Evolutionary conservation across 2,888 invertebrate species (phyloP).

Genomic region (Thecocarcelia acutangulata): DNA sequence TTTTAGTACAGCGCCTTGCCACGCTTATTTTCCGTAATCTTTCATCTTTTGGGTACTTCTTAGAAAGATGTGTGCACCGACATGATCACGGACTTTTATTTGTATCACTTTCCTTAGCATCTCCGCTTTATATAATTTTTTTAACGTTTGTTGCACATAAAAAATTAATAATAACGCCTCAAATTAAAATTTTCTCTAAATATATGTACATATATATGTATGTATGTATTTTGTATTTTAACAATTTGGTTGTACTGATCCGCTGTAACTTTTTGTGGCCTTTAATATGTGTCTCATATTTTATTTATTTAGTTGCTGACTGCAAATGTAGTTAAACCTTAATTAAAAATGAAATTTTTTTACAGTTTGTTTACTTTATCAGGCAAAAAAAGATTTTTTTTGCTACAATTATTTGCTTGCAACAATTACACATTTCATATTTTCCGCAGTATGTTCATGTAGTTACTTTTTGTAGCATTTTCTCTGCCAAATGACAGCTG

Average conservation of each 20-base stretch:
- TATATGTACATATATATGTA: too few relatives aligned
- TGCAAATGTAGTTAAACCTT: conserved; percentile 53
- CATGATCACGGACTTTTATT: too few relatives aligned
- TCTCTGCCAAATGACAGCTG: conserved; percentile 59
- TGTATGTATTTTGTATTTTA: not conserved
- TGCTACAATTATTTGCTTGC: conserved; percentile 29
- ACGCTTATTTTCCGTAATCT: too few relatives aligned
- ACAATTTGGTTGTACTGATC: not conserved
- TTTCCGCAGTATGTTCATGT: not conserved
- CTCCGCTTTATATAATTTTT: too few relatives aligned
- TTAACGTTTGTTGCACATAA: too few relatives aligned
- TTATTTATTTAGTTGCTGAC: conserved; percentile 44
- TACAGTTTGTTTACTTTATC: conserved; percentile 29
- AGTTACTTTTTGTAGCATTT: not conserved
- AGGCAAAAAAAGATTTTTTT: conserved; percentile 8
- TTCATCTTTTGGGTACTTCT: too few relatives aligned
- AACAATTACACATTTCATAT: conserved; percentile 23
- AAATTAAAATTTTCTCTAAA: too few relatives aligned
- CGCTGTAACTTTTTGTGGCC: not conserved
- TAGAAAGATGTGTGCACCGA: too few relatives aligned
- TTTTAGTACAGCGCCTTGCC: too few relatives aligned
- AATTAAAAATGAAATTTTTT: conserved; percentile 63
- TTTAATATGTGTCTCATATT: conserved; percentile 56
- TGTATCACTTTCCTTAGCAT: too few relatives aligned
- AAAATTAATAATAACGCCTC: too few relatives aligned